These are phyloP conservation scores for Drosophila guanche DNA, from an alignment of 1,140 invertebrate species.

Conservation along the genomic window DNA sequence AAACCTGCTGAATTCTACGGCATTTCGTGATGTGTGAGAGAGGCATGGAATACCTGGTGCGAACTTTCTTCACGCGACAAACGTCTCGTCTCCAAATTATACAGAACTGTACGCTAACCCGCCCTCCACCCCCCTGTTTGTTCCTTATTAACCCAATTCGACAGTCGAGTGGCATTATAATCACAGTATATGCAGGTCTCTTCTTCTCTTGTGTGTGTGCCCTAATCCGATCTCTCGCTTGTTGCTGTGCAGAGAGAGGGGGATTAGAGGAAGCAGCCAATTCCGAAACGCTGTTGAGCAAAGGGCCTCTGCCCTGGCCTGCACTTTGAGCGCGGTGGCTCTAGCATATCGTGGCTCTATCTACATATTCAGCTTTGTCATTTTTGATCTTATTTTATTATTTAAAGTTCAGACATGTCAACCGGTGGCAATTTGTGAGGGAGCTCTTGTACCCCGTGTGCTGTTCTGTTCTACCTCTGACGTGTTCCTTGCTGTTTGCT, in stretches of 20 bases:
- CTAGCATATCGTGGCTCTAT: too few relatives aligned
- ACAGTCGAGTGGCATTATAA: neutral
- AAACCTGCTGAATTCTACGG: neutral
- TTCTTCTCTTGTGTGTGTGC: neutral
- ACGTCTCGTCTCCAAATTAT: neutral
- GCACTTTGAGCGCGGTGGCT: slow-evolving; percentile 31
- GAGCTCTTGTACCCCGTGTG: neutral
- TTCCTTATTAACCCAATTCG: neutral
- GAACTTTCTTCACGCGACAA: neutral
- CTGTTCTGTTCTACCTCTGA: slow-evolving; percentile 27
- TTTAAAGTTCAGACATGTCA: slow-evolving; percentile 21
- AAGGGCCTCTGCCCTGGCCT: neutral
- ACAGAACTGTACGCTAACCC: slow-evolving; percentile 5
- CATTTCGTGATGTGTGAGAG: neutral
- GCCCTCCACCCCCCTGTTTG: too few relatives aligned
- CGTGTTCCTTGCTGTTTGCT: slow-evolving; percentile 23
- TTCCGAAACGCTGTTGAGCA: neutral
- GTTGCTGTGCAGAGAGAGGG: too few relatives aligned
- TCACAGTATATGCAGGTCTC: slow-evolving; percentile 7
- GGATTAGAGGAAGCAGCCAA: slow-evolving; percentile 3
- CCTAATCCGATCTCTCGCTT: too few relatives aligned
- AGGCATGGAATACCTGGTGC: slow-evolving; percentile 4
- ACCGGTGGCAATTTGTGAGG: slow-evolving; percentile 3
- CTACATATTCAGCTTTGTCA: slow-evolving; percentile 7
- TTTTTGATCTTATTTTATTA: slow-evolving; percentile 5